Conservation (phyloP, 2,888 invertebrate species). For the Mycalesis mineus region DNA sequence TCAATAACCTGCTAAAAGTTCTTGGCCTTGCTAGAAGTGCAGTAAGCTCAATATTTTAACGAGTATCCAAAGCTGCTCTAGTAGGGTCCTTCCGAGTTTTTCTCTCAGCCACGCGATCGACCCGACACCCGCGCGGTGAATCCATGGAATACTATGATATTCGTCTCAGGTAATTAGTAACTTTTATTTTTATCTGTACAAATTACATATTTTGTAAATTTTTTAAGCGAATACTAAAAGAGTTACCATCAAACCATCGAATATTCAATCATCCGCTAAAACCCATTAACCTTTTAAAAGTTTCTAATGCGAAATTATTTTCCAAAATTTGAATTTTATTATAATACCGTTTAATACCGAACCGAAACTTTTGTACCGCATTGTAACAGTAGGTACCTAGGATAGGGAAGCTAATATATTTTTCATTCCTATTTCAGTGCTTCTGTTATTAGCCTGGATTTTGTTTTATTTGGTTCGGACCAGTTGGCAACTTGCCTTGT, state of each 20-base stretch:
- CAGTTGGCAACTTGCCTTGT: constrained; percentile 14
- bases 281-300: neutral
- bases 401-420: neutral
- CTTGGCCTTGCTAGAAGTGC: too few relatives aligned
- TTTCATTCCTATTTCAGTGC: neutral
- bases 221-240: too few relatives aligned
- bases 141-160: too few relatives aligned
- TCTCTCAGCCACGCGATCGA: too few relatives aligned
- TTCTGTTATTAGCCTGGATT: neutral
- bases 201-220: too few relatives aligned
- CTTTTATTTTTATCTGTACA: too few relatives aligned
- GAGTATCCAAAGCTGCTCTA: too few relatives aligned
- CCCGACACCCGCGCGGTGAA: too few relatives aligned
- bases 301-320: neutral
- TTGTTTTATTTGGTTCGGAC: constrained; percentile 2
- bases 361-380: neutral
- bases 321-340: neutral
- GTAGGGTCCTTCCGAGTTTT: too few relatives aligned
- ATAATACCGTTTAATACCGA: neutral
- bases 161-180: too few relatives aligned
- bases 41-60: too few relatives aligned
- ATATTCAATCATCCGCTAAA: neutral
- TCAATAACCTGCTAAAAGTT: too few relatives aligned
- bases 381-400: neutral
- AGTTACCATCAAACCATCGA: neutral